A percentile compares a stretch with the other conserved stretches of the same genome.
Conservation (phyloP, 2,113 vertebrate genomes). For the Ahaetulla prasina region DNA sequence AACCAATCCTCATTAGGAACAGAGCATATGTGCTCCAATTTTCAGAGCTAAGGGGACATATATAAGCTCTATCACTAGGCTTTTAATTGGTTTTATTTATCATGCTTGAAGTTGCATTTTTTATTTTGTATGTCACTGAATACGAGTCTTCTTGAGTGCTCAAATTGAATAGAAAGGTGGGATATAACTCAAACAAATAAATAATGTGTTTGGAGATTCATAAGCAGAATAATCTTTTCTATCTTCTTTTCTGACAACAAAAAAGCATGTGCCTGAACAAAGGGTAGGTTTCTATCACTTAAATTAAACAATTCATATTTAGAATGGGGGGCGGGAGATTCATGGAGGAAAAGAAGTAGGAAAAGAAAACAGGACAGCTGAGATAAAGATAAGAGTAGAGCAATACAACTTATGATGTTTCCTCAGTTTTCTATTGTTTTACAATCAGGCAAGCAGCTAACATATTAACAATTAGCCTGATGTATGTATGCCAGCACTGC, state of each 20-base stretch:
- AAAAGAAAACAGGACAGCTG: not conserved
- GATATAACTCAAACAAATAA: no score
- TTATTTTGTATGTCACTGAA: not conserved
- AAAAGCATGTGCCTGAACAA: accelerated
- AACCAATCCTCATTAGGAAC: not conserved
- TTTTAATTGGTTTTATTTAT: not conserved
- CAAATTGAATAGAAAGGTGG: not conserved
- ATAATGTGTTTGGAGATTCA: not conserved
- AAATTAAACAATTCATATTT: not conserved
- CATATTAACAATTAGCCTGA: not conserved
- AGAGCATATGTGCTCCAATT: not conserved
- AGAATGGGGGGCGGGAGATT: conserved; percentile 20
- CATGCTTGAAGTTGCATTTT: not conserved
- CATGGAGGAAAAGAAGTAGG: conserved; percentile 34
- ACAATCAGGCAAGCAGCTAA: not conserved
- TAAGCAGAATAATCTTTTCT: not conserved
- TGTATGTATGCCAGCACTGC: not conserved
- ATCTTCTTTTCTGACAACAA: not conserved
- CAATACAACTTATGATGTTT: not conserved
- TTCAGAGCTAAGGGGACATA: not conserved
- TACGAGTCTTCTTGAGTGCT: not conserved
- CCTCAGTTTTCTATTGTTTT: not conserved
- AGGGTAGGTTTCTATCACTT: not conserved
- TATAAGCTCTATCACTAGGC: not conserved
- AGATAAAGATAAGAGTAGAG: not conserved